These are phyloP conservation scores for Lobophora halterata DNA, from an alignment of 2,888 invertebrate genomes.

Conservation along the genomic window DNA sequence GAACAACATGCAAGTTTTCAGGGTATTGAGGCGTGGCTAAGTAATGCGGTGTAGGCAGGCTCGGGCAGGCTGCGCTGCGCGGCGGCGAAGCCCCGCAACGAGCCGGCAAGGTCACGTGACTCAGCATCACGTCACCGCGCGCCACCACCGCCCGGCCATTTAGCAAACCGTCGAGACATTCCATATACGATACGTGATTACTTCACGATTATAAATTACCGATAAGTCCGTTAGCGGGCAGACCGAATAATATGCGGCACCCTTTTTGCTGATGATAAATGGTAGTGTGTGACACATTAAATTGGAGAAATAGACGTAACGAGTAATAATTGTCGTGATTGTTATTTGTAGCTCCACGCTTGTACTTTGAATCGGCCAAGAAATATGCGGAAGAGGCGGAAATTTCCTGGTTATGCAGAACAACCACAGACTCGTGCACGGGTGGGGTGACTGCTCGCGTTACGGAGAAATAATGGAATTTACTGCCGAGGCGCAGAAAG, in stretches of 20 bases:
- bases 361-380: slow-evolving; percentile 3
- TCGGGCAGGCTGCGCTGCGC: slow-evolving; percentile 26
- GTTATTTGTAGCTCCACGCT: slow-evolving; percentile 1
- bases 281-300: slow-evolving; percentile 16
- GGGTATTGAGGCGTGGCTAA: slow-evolving; percentile 37
- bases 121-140: slow-evolving; percentile 52
- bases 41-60: slow-evolving; percentile 25
- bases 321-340: slow-evolving; percentile 3
- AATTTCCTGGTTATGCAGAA: slow-evolving; percentile 6
- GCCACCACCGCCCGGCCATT: slow-evolving; percentile 30
- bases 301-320: slow-evolving; percentile 3
- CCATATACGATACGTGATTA: slow-evolving; percentile 40
- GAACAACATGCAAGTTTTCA: slow-evolving; percentile 18
- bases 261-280: slow-evolving; percentile 13
- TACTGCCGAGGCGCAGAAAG: not conserved
- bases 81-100: slow-evolving; percentile 44
- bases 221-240: slow-evolving; percentile 20
- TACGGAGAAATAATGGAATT: slow-evolving; percentile 16
- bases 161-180: slow-evolving; percentile 37
- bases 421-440: slow-evolving; percentile 6
- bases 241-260: slow-evolving; percentile 19
- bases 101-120: slow-evolving; percentile 54
- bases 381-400: slow-evolving; percentile 19
- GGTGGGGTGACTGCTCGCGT: slow-evolving; percentile 23
- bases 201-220: slow-evolving; percentile 15